Conservation (phyloP, 2,113 vertebrate genomes). For the Mesoclemmys tuberculata region DNA sequence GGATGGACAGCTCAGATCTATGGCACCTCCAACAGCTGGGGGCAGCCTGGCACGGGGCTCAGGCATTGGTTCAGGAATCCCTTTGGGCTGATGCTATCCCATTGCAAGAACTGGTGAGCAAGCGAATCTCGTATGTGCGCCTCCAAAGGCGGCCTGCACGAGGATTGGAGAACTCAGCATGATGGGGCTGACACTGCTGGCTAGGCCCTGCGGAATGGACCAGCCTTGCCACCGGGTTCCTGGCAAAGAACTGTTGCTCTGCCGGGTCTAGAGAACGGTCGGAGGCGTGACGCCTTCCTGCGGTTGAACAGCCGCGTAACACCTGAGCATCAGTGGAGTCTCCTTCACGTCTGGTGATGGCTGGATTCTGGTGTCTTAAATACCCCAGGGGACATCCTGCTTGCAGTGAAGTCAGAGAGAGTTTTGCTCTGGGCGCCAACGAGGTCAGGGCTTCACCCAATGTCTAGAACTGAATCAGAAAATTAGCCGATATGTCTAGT, state of each 20-base stretch:
- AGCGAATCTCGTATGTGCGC: not conserved
- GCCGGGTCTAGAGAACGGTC: no score
- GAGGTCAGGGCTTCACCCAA: not conserved
- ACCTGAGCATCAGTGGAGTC: not conserved
- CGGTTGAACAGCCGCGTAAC: not conserved
- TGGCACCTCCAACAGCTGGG: not conserved
- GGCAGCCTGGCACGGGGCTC: not conserved
- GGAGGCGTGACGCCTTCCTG: no score
- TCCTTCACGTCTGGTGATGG: not conserved
- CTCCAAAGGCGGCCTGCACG: no score
- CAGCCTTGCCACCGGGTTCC: not conserved
- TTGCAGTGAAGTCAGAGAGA: not conserved
- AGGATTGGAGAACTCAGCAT: not conserved
- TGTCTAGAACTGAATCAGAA: not conserved
- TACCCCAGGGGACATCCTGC: not conserved
- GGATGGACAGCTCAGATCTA: not conserved
- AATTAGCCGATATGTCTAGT: not conserved
- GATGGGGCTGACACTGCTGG: not conserved
- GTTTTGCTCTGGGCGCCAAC: not conserved
- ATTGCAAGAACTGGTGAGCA: not conserved
- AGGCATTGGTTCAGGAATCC: not conserved
- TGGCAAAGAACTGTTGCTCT: not conserved
- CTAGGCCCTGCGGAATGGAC: not conserved
- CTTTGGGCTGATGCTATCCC: not conserved
- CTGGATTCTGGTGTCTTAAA: not conserved